A percentile compares a stretch with the other conserved stretches of the same genome.
Conservation (phyloP, 2,797 vertebrate genomes). For the Sphenodon punctatus region DNA sequence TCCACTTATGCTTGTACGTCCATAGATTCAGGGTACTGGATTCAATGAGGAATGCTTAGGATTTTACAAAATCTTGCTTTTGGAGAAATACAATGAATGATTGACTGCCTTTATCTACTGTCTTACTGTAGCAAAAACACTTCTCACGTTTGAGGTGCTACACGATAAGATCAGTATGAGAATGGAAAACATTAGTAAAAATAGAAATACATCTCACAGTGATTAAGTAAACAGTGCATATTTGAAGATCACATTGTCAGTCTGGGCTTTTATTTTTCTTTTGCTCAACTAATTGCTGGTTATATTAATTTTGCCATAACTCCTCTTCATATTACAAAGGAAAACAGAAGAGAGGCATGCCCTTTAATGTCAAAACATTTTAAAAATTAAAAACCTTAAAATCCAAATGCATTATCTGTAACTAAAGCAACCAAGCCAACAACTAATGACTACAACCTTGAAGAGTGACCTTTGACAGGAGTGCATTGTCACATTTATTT, state of each 20-base stretch:
- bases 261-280: neutral
- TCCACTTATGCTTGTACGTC: neutral
- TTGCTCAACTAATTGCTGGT: neutral
- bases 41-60: neutral
- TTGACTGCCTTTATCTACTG: neutral
- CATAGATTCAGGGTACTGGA: neutral
- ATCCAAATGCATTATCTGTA: neutral
- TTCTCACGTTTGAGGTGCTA: fast-evolving
- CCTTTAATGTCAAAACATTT: too few species aligned
- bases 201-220: neutral
- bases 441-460: neutral
- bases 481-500: neutral
- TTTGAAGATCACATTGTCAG: neutral
- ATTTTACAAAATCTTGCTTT: neutral
- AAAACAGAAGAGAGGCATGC: too few species aligned
- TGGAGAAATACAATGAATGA: neutral
- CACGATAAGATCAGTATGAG: neutral
- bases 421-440: neutral
- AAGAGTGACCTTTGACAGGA: neutral
- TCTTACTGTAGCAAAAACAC: fast-evolving
- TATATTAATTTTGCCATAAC: neutral
- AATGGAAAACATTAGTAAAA: neutral
- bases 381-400: neutral
- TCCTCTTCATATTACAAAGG: too few species aligned
- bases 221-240: neutral